These are phyloP conservation scores for Temnothorax ravouxi DNA, from an alignment of 2,888 invertebrate species.

Conservation along the genomic window DNA sequence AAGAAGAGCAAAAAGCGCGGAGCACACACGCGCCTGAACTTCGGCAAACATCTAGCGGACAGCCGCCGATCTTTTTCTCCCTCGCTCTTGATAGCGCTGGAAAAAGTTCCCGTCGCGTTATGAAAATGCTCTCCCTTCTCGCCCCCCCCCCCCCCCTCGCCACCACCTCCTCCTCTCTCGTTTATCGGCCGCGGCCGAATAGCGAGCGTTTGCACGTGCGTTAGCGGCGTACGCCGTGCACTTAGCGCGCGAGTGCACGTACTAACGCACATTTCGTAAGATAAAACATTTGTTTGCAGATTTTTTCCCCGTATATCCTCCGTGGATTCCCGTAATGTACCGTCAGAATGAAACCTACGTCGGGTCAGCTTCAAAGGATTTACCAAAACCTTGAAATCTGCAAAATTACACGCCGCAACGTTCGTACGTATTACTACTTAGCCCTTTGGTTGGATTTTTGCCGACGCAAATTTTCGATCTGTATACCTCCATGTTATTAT, in stretches of 20 bases:
- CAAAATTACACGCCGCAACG: neutral
- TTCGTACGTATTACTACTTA: neutral
- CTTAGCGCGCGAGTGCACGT: neutral
- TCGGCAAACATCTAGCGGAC: conserved; percentile 56
- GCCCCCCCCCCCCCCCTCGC: neutral
- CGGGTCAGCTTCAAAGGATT: neutral
- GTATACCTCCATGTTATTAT: conserved; percentile 24
- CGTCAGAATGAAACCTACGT: neutral
- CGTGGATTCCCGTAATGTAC: neutral
- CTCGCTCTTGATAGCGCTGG: conserved; percentile 36
- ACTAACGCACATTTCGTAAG: conserved; percentile 3
- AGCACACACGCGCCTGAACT: conserved; percentile 49
- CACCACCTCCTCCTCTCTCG: neutral
- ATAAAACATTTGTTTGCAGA: neutral
- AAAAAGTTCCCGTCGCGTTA: conserved; percentile 46
- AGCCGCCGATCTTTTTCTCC: conserved; percentile 45
- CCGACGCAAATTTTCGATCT: conserved; percentile 11
- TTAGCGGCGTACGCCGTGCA: too few species aligned
- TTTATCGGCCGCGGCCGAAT: neutral
- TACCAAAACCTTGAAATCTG: neutral
- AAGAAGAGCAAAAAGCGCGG: conserved; percentile 33
- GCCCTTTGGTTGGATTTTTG: neutral
- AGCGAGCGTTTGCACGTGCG: neutral
- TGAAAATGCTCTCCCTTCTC: conserved; percentile 28
- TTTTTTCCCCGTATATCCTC: neutral